These are phyloP conservation scores for Aphrocallistes beatrix DNA, from an alignment of 37 sponge, comb jelly and placozoan species.

Conservation along the genomic window DNA sequence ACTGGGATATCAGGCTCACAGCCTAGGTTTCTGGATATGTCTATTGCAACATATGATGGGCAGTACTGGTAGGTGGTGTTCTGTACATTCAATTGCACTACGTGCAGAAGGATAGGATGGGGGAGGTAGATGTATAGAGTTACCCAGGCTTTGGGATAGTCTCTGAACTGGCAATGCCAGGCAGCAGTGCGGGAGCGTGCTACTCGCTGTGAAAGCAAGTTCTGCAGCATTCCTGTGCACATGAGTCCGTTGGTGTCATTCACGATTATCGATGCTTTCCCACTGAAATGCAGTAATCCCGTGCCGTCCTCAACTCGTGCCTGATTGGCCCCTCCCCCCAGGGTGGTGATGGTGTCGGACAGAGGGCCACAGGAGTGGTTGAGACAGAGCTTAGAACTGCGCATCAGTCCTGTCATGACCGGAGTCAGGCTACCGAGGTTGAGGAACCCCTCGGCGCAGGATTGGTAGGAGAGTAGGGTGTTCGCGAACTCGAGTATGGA, in stretches of 20 bases:
- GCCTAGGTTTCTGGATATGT: conserved; percentile 1
- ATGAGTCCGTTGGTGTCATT: neutral
- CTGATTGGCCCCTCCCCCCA: neutral
- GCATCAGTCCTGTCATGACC: conserved; percentile 3
- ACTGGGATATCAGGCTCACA: conserved; percentile 13
- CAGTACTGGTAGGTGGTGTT: neutral
- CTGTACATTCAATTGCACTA: neutral
- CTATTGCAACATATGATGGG: neutral
- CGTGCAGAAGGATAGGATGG: neutral
- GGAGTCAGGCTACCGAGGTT: neutral
- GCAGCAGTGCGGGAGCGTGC: neutral
- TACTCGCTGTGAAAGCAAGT: neutral
- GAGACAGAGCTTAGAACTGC: conserved; percentile 6
- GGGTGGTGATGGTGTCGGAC: neutral
- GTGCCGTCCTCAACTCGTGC: conserved; percentile 7
- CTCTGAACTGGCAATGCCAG: conserved; percentile 1
- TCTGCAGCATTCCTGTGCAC: conserved; percentile 7
- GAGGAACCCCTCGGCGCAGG: conserved; percentile 8
- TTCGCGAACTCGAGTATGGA: neutral
- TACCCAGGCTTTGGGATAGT: neutral
- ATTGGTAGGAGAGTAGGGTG: neutral
- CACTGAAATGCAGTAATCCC: neutral
- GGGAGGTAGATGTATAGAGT: neutral
- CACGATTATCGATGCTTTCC: neutral
- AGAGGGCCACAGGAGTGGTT: conserved; percentile 4